These are phyloP conservation scores for Aphelinus certus DNA, from an alignment of 1,140 invertebrate species.

Conservation along the genomic window DNA sequence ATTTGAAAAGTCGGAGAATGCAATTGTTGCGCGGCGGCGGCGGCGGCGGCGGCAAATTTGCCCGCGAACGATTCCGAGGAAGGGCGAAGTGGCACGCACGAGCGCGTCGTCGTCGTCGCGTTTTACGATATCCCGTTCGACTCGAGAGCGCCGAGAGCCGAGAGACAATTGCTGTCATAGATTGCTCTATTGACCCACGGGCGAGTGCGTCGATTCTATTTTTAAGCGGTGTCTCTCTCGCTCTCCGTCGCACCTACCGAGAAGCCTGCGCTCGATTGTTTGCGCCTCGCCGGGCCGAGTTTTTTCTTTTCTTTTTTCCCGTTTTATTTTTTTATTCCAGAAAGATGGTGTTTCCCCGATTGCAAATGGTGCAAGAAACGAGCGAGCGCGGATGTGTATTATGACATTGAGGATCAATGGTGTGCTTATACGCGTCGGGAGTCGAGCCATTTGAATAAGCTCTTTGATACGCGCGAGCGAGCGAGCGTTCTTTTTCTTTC, in stretches of 20 bases:
- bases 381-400: too few species aligned
- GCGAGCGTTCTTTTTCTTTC: background rate
- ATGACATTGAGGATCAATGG: too few species aligned
- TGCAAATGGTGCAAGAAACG: too few species aligned
- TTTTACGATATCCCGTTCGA: slow-evolving; percentile 19
- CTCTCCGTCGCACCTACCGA: background rate
- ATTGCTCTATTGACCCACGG: slow-evolving; percentile 46
- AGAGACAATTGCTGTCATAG: slow-evolving; percentile 45
- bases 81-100: too few species aligned
- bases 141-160: slow-evolving; percentile 20
- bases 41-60: background rate
- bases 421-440: too few species aligned
- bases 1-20: background rate
- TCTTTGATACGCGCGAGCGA: background rate
- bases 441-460: too few species aligned
- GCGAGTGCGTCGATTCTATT: slow-evolving; percentile 49
- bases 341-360: too few species aligned
- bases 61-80: background rate
- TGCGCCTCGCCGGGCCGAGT: background rate
- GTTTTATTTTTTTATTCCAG: too few species aligned
- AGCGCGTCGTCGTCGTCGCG: background rate
- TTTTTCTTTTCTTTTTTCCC: too few species aligned
- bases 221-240: slow-evolving; percentile 37
- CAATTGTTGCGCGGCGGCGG: background rate
- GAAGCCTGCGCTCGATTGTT: background rate